Percentiles rank a stretch among this genome's conserved stretches.
These are phyloP conservation scores for Agrochola circellaris DNA, from an alignment of 2,888 invertebrate species.

Conservation along the genomic window DNA sequence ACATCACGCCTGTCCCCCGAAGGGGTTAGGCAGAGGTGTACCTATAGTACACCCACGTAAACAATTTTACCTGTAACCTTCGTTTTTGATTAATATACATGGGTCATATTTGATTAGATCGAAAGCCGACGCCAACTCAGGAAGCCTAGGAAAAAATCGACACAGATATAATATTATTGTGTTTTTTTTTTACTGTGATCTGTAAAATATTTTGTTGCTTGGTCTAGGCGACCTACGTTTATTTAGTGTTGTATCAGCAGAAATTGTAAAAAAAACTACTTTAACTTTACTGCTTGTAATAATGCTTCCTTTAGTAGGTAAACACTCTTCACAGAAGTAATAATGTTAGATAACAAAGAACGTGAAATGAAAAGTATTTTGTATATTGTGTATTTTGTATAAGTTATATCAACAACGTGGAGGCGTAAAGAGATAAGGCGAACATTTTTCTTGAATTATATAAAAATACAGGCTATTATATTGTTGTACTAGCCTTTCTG, in stretches of 20 bases:
- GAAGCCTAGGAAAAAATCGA: not conserved
- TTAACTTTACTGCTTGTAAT: too few species aligned
- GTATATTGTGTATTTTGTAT: constrained; percentile 10
- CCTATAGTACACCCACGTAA: too few species aligned
- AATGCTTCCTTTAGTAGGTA: not conserved
- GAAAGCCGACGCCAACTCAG: accelerated
- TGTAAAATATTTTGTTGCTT: not conserved
- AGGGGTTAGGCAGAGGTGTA: too few species aligned
- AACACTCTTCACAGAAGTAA: not conserved
- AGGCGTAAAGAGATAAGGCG: constrained; percentile 36
- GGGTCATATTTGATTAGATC: not conserved
- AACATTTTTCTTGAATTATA: constrained; percentile 57
- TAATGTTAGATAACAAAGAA: constrained; percentile 7
- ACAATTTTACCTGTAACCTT: not conserved
- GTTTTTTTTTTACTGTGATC: not conserved
- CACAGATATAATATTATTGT: not conserved
- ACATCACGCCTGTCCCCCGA: too few species aligned
- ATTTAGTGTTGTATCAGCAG: not conserved
- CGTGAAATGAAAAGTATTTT: constrained; percentile 19
- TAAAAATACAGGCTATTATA: constrained; percentile 53
- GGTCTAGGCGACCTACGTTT: not conserved
- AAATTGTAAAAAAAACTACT: not conserved
- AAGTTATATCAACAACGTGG: constrained; percentile 19
- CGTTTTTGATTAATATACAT: not conserved
- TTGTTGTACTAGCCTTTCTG: constrained; percentile 40